These are phyloP conservation scores for Chloroclystis v-ata DNA, from an alignment of 2,888 invertebrate species.

Conservation along the genomic window DNA sequence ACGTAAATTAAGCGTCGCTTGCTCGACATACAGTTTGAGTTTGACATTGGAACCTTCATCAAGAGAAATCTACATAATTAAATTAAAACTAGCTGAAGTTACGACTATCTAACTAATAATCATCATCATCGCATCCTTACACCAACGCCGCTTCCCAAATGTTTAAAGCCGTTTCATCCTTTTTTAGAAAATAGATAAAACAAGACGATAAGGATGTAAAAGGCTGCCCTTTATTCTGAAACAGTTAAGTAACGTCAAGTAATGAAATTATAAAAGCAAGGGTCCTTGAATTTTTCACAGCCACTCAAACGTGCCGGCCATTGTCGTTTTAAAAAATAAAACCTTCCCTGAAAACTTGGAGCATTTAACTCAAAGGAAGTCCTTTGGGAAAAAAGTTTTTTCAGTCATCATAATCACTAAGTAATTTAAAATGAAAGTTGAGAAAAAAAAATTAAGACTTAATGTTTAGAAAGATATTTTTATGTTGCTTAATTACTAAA, in stretches of 20 bases:
- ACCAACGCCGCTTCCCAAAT: no score
- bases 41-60: conserved; percentile 27
- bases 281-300: background rate
- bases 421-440: no score
- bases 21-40: conserved; percentile 13
- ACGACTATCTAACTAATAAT: background rate
- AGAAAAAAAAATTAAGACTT: no score
- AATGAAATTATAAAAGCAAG: conserved; percentile 2
- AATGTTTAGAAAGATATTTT: no score
- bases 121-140: no score
- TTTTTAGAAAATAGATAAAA: no score
- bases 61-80: conserved; percentile 21
- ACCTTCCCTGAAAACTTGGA: conserved; percentile 12
- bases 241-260: background rate
- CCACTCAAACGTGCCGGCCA: background rate
- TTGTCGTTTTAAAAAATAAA: conserved; percentile 12
- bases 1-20: conserved; percentile 1
- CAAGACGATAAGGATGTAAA: no score
- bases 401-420: conserved; percentile 11
- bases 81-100: conserved; percentile 17
- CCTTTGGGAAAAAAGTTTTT: conserved; percentile 13
- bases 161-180: background rate
- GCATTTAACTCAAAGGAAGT: conserved; percentile 16
- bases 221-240: no score
- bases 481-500: no score